Evolutionary conservation across 2,797 vertebrate genomes (phyloP), one percentile per base, ranked within the genome.

Genomic region (Pseudopleuronectes americanus): DNA sequence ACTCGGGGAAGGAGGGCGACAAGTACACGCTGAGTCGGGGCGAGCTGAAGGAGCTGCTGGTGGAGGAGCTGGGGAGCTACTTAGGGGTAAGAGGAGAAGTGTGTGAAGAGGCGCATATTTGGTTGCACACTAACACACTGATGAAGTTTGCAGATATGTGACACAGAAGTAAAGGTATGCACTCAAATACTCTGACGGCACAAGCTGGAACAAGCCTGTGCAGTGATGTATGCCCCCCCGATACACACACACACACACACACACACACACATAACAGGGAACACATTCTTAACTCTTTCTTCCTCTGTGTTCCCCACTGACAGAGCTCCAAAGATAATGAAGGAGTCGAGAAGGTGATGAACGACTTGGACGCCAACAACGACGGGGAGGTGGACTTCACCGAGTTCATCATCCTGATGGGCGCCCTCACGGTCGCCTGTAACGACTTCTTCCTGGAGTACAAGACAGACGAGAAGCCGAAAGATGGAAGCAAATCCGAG

Each of bases 401-500:
- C 13, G 94, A 95, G 91, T 95, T 95, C 88, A 95, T 95, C 85
- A 99, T 98, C 57, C 93, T 99, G 38, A 97, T 99, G 1, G 98
- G 98, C 8, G 97, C 98, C 72, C 92, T 99, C 21, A 98, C 98
- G 0, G 98, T 99, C 89, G 97, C 94, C 96, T 99, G 94, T 95
- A 97, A 89, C 79, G 97, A 92, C 96, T 99, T 96, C 96, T 97
- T 84, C 73, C 81, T 94, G 57, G 94, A 95, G 73, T 88, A 70
- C 69, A 92, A 99, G 83, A 90, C 96, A 0, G 97, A 98, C 0
- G 87, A 96, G n/a, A 97, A 97, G 91, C 94, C 96, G 56, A 93
- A 95, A 81, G 95, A 94, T 47, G 95, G 95, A 17, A 57, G 61
- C 48, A 52, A 68, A 6, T 83, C 86, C n/a, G 67, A 85, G 4